phyloP scores from a whole-genome alignment of 2,888 invertebrate species.

The Stenodera caucasica region DNA sequence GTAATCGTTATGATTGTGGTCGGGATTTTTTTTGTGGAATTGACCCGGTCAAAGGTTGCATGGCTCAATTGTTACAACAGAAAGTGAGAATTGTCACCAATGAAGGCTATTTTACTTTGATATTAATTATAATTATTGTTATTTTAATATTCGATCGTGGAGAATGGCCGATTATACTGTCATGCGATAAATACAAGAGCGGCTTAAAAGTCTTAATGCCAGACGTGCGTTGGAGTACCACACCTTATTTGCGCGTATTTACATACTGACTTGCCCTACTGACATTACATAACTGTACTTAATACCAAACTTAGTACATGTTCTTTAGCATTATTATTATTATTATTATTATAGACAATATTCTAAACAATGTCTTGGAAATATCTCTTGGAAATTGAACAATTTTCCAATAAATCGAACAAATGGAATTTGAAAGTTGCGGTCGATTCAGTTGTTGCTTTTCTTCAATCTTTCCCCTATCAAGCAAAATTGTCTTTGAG shows the following conservation, averaged over 20 bases:
- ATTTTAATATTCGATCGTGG: not conserved
- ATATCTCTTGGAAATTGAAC: conserved; percentile 17
- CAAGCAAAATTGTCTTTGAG: not conserved
- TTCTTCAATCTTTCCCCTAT: too few relatives aligned
- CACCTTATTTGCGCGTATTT: conserved; percentile 47
- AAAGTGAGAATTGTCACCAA: not conserved
- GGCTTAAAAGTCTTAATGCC: conserved; percentile 55
- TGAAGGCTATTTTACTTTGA: too few relatives aligned
- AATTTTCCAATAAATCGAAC: conserved; percentile 5
- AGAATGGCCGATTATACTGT: not conserved
- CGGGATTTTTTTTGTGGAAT: too few relatives aligned
- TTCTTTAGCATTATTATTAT: conserved; percentile 14
- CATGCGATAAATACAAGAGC: conserved; percentile 34
- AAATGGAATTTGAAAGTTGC: conserved; percentile 22
- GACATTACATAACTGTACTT: conserved; percentile 53
- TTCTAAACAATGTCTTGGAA: conserved; percentile 12
- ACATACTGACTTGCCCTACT: conserved; percentile 52
- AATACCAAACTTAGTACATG: conserved; percentile 34
- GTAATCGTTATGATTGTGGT: too few relatives aligned
- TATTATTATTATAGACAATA: conserved; percentile 12
- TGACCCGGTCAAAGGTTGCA: not conserved
- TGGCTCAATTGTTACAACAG: not conserved
- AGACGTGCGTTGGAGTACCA: conserved; percentile 48
- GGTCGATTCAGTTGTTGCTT: conserved; percentile 12
- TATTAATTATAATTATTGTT: not conserved